These are phyloP conservation scores for Actenoides lindsayi DNA, from an alignment of 2,113 vertebrate genomes.

Conservation along the genomic window DNA sequence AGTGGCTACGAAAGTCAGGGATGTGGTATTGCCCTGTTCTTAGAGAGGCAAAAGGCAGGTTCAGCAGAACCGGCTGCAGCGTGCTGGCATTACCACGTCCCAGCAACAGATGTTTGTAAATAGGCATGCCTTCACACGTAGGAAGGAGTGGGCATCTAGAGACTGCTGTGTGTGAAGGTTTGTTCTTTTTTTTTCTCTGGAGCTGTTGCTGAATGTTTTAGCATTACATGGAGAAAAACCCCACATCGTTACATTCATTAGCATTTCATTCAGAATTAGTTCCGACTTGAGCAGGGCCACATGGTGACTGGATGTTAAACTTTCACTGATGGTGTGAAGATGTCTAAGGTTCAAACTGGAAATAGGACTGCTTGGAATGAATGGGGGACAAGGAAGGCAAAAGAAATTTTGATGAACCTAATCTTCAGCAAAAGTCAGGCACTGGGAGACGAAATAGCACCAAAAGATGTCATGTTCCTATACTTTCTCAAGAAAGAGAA, in stretches of 20 bases:
- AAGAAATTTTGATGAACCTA: not conserved
- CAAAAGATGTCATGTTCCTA: not conserved
- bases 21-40: not conserved
- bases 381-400: not conserved
- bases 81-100: not conserved
- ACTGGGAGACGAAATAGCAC: not conserved
- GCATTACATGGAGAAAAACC: not conserved
- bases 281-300: not conserved
- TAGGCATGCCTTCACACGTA: not conserved
- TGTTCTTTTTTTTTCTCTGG: not conserved
- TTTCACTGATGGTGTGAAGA: not conserved
- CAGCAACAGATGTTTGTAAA: not conserved
- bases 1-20: not conserved
- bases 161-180: not conserved
- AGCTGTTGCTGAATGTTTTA: not conserved
- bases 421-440: not conserved
- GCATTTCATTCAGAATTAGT: slow-evolving; percentile 1
- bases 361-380: not conserved
- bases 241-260: not conserved
- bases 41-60: not conserved
- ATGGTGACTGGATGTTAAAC: not conserved
- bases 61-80: not conserved
- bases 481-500: not conserved
- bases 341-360: not conserved
- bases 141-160: not conserved